Base-by-base conservation (phyloP, 2,113 vertebrate genomes). In the Eurystomus gularis region DNA sequence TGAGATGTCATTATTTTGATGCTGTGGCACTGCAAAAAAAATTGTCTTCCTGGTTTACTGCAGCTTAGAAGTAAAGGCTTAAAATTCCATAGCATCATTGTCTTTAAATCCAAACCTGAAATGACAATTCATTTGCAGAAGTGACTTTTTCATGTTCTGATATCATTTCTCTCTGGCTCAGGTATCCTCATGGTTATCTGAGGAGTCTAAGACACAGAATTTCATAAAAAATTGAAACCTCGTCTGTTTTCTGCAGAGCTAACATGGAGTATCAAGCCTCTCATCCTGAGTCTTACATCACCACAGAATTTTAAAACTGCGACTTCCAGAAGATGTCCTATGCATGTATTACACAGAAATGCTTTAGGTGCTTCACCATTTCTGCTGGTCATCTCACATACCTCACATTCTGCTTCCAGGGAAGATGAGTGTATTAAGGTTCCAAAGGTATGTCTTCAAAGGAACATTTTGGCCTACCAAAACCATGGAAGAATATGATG, bases 1-100 rank as follows among this genome's bases (percentile, higher is more conserved):
- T 61, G 65, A 95, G 88, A 93, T 92, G 85, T 90, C 95, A 87
- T 90, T 88, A 96, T 92, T 94, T 83, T 7, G 17, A 15, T 23
- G 5, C 71, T 91, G 42, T 29, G 29, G 87, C 66, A 89, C 35
- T 73, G 46, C 40, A 54, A 54, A 92, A 33, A 64, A 66, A 49
- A 7, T 9, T 2, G 6, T 70, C 77, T 64, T 75, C 17, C 64
- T 71, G 65, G 21, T 83, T 95, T 92, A 83, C 40, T 90, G 65
- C 8, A 6, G 71, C 46, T 94, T 44, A 88, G 57, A 80, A 89
- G 35, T 20, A 84, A 80, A 87, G 44, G 51, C 65, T 95, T 94
- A 86, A 96, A 95, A 96, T 90, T 82, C 51, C 64, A 83, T 49
- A 80, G 52, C 61, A 48, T 60, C 37, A 3, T 61, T 55, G 33